phyloP scores from a whole-genome alignment of 2,888 invertebrate species.

The Tenodera sinensis region DNA sequence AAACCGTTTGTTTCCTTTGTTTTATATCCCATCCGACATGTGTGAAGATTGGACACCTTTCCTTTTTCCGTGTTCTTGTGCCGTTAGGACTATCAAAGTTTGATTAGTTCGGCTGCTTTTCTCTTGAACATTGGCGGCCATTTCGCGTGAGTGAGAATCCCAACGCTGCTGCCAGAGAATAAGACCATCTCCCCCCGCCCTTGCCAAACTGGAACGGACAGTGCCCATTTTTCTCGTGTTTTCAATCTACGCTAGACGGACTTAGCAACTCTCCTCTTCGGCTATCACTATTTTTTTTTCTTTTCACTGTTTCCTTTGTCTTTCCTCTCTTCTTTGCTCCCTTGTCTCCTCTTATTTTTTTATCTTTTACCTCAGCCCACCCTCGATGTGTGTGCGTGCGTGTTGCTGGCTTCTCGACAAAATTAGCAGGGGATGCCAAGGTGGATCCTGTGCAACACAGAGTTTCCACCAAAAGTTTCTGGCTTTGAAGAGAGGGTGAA shows the following conservation, averaged over 20 bases:
- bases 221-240: conserved; percentile 33
- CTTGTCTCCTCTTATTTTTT: not conserved
- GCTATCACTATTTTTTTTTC: conserved; percentile 6
- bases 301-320: conserved; percentile 6
- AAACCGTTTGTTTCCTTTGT: conserved; percentile 30
- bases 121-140: conserved; percentile 6
- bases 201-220: conserved; percentile 21
- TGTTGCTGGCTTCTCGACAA: conserved; percentile 26
- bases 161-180: conserved; percentile 19
- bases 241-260: conserved; percentile 32
- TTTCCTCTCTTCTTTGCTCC: not conserved
- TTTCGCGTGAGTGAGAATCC: conserved; percentile 4
- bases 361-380: not conserved
- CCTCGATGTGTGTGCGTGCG: conserved; percentile 15
- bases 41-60: conserved; percentile 30
- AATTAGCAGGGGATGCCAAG: conserved; percentile 21
- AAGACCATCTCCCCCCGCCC: not conserved
- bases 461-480: conserved; percentile 26
- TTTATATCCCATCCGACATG: conserved; percentile 23
- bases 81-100: conserved; percentile 34
- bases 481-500: conserved; percentile 4
- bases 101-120: conserved; percentile 33
- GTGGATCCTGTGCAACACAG: not conserved
- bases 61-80: not conserved
- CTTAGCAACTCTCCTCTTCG: conserved; percentile 27